Conservation (phyloP, 2,797 vertebrate species). For the Phalloptychus januarius region DNA sequence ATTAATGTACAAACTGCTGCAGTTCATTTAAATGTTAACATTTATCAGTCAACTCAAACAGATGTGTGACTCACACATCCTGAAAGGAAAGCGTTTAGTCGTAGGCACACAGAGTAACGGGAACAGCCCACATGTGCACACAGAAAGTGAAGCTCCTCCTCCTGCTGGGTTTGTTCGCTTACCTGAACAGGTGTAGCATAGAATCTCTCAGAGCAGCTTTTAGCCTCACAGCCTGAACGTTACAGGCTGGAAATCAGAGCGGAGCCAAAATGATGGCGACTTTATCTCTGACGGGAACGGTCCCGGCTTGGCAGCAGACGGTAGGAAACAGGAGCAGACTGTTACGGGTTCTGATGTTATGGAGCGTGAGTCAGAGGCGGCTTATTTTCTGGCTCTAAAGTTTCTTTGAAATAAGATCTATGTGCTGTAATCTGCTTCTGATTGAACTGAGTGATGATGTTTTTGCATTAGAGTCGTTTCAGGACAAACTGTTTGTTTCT, state of each 20-base stretch:
- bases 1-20: not conserved
- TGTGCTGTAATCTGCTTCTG: not conserved
- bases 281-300: conserved; percentile 67
- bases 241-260: conserved; percentile 29
- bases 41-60: conserved; percentile 3
- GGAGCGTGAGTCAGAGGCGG: not conserved
- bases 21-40: not conserved
- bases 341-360: not conserved
- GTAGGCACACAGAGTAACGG: not conserved
- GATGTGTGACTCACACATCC: conserved; percentile 22
- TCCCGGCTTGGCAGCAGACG: conserved; percentile 73
- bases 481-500: conserved; percentile 16
- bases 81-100: conserved; percentile 8
- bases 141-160: conserved; percentile 36
- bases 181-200: conserved; percentile 73
- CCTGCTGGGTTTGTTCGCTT: conserved; percentile 51
- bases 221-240: conserved; percentile 10
- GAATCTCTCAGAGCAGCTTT: conserved; percentile 29
- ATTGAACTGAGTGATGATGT: not conserved
- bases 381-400: not conserved
- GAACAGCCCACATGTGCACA: conserved; percentile 28
- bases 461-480: conserved; percentile 25
- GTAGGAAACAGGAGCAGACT: conserved; percentile 60
- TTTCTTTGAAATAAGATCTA: not conserved
- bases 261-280: conserved; percentile 75